Percentiles rank a stretch among this genome's conserved stretches.
These are phyloP conservation scores for Empidonax alnorum DNA, from an alignment of 2,113 vertebrate genomes.

Conservation along the genomic window DNA sequence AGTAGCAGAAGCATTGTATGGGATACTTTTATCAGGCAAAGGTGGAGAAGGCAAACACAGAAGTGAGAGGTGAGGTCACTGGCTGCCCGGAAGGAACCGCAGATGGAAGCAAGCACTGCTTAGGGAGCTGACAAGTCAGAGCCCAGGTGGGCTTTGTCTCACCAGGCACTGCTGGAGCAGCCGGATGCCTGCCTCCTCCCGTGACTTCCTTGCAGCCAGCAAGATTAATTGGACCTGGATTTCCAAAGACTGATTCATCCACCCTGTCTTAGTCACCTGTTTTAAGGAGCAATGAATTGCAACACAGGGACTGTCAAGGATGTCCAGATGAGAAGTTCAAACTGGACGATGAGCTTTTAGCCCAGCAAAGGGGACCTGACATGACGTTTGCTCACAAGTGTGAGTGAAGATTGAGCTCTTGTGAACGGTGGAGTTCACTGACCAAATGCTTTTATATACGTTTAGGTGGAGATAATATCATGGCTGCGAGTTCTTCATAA, in stretches of 20 bases:
- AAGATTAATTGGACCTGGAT: background rate
- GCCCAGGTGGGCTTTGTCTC: slow-evolving; percentile 34
- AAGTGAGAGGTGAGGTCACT: background rate
- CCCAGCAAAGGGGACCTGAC: background rate
- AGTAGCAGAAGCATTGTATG: background rate
- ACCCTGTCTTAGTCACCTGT: slow-evolving; percentile 1
- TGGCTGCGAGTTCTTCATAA: background rate
- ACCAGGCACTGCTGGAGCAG: background rate
- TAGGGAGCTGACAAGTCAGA: slow-evolving; percentile 8
- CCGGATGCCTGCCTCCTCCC: background rate
- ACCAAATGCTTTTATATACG: background rate
- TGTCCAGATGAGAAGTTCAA: background rate
- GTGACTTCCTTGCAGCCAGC: background rate
- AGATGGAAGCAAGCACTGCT: background rate
- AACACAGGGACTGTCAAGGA: background rate
- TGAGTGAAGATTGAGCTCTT: background rate
- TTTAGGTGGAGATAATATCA: background rate
- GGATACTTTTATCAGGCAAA: background rate
- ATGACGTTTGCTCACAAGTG: background rate
- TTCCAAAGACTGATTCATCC: background rate
- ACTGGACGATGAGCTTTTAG: background rate
- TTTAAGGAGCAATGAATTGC: background rate
- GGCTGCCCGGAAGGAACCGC: slow-evolving; percentile 15
- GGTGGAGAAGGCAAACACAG: slow-evolving; percentile 1
- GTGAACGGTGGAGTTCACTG: background rate